Conservation (phyloP, 2,113 vertebrate species). For the Cavia porcellus region DNA sequence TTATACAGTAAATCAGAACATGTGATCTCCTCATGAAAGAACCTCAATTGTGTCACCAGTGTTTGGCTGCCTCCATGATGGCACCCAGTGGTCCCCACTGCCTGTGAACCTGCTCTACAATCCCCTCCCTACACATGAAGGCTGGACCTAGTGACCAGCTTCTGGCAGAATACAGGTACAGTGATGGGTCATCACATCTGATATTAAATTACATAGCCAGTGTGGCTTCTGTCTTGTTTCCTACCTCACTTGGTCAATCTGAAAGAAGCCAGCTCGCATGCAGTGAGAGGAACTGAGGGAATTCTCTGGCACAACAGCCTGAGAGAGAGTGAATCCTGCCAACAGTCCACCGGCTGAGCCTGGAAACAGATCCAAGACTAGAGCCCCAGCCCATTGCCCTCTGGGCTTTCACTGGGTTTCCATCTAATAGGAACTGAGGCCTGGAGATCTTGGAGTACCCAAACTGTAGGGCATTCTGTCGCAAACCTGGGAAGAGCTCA, state of each 20-base stretch:
- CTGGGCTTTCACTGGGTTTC: background rate
- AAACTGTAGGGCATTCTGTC: background rate
- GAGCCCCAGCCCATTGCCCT: background rate
- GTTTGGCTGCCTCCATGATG: background rate
- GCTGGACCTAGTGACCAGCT: background rate
- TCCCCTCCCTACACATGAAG: background rate
- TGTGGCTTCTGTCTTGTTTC: background rate
- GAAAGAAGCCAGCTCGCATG: background rate
- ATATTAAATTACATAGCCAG: background rate
- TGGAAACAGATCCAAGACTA: background rate
- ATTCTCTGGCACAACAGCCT: background rate
- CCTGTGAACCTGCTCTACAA: background rate
- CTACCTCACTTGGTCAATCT: background rate
- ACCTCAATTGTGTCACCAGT: background rate
- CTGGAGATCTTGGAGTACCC: background rate
- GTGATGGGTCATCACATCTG: background rate
- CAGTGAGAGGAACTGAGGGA: background rate
- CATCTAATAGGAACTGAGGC: background rate
- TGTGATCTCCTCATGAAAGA: fast-evolving
- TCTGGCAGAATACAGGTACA: background rate
- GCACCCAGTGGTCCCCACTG: background rate
- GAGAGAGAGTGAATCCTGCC: background rate
- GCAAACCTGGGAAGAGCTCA: background rate
- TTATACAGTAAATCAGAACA: background rate
- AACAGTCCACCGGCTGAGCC: background rate